Evolutionary conservation across 2,888 invertebrate genomes (phyloP), one percentile per base, ranked within the genome.

Genomic region (Nephrotoma guestfalica): DNA sequence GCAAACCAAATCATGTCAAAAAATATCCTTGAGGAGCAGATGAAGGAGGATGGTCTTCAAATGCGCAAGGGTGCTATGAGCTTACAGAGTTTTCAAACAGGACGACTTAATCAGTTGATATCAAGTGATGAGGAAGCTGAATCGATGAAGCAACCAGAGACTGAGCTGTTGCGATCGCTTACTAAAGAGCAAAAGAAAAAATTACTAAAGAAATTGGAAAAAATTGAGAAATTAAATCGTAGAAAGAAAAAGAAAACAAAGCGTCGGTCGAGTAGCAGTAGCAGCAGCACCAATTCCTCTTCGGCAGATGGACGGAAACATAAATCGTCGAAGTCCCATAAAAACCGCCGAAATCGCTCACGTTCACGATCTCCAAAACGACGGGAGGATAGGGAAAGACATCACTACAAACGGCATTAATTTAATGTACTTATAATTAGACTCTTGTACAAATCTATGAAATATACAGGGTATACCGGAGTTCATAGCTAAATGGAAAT

Each of bases 121-220:
- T 89, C 94, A 88, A 92, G 95, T 90, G 92, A 93, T 89, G 90
- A 92, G 91, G 90, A 90, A 4, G 90, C 89, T 4, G 88, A 88
- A 13, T 92, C 93, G 87, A 86, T 87, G 51, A 83, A 86, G 6
- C 92, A 93, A 87, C 94, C 95, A n/a, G 96, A 96, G 92, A 92
- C 95, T 30, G 95, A 96, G 87, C 96, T 98, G 88, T 92, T 98
- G 6, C 97, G 96, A 90, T 95, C 96, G 0, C 91, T 98, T 15
- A 95, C 96, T 5, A 96, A 95, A 88, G 96, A 97, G 89, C 97
- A 98, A 90, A 98, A 98, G 91, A 95, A 97, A 89, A 97, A 97
- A 89, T 91, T 98, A 18, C 92, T 57, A 90, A 94, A 94, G 88
- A 95, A 95, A 91, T 90, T 96, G 86, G 94, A 95, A 88, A 94